phyloP scores from a whole-genome alignment of 2,113 vertebrate genomes.

The Thryonomys swinderianus region DNA sequence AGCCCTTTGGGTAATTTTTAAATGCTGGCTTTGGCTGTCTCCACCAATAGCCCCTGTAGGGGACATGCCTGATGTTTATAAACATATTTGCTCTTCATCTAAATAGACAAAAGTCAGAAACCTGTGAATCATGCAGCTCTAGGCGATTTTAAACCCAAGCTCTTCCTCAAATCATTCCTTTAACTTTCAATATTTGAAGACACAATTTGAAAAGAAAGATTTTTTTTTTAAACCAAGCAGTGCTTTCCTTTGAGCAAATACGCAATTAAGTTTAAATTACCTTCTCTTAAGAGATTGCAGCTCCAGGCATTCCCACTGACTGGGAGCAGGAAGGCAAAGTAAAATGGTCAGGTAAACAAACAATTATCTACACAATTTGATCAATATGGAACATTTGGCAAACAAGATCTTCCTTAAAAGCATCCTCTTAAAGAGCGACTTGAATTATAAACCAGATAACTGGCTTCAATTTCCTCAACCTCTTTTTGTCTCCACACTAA shows the following conservation, averaged over 20 bases:
- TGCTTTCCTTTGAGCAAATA: slow-evolving; percentile 23
- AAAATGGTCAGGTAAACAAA: slow-evolving; percentile 66
- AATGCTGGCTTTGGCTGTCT: slow-evolving; percentile 72
- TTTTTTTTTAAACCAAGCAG: slow-evolving; percentile 32
- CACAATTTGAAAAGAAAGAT: slow-evolving; percentile 62
- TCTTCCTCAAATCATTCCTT: slow-evolving; percentile 70
- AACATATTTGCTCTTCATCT: slow-evolving; percentile 66
- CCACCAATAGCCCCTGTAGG: slow-evolving; percentile 56
- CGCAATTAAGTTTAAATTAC: slow-evolving; percentile 73
- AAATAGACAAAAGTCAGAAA: slow-evolving; percentile 46
- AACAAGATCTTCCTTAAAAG: slow-evolving; percentile 73
- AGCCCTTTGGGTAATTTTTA: slow-evolving; percentile 72
- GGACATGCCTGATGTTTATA: slow-evolving; percentile 74
- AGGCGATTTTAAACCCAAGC: slow-evolving; percentile 60
- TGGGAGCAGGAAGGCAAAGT: slow-evolving; percentile 44
- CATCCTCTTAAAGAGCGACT: slow-evolving; percentile 55
- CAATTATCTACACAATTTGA: slow-evolving; percentile 74
- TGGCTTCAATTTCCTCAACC: slow-evolving; percentile 51
- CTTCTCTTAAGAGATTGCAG: slow-evolving; percentile 65
- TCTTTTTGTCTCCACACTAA: slow-evolving; percentile 44
- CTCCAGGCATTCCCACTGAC: slow-evolving; percentile 64
- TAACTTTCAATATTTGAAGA: slow-evolving; percentile 72
- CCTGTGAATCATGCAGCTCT: slow-evolving; percentile 66
- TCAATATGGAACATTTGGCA: slow-evolving; percentile 53
- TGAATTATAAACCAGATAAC: slow-evolving; percentile 64